Base-by-base conservation (phyloP, 2,113 vertebrate genomes). In the Cacatua alba region DNA sequence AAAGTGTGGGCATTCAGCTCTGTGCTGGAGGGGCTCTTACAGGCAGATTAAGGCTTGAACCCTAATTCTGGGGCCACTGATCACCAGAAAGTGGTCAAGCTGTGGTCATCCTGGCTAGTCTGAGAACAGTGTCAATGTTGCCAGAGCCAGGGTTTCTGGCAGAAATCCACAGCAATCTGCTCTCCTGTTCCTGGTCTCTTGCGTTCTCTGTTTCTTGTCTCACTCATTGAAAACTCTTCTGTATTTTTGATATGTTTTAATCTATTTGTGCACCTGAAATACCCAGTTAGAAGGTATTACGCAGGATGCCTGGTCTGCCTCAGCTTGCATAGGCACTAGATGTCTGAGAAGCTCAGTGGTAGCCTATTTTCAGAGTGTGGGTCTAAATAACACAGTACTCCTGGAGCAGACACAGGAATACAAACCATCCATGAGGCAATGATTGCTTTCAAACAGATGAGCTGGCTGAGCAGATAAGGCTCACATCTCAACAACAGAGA, bases 391-490 rank as follows among this genome's bases (percentile, higher is more conserved):
- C 20, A 17, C n/a, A 3, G 72, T 55, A 59, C 51, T 71, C 68
- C 33, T 69, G 37, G 93, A 79, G 49, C 65, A 86, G 95, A 68
- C 53, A 49, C 33, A 35, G 87, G 91, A 88, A 93, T 91, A n/a
- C 87, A 92, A 87, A 92, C 35, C 74, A 51, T 52, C 70, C 25
- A 5, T 33, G 15, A 59, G 35, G 78, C 74, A 37, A 28, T 57
- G 83, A 69, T 92, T 24, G 59, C 89, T 59, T 84, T 91, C 69
- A 88, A 92, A 94, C 74, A 82, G 82, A 85, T 43, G 92, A 92
- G 80, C 80, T 71, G n/a, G 71, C 70, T 91, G 87, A 96, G 92
- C 80, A 90, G 94, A 62, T 86, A 82, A 78, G 81, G 46, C 79
- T 88, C 68, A 68, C 12, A 63, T 25, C 29, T 17, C 24, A 92